Evolutionary conservation across 2,113 vertebrate genomes (phyloP), one percentile per base, ranked within the genome.

Genomic region (Ctenodactylus gundi): DNA sequence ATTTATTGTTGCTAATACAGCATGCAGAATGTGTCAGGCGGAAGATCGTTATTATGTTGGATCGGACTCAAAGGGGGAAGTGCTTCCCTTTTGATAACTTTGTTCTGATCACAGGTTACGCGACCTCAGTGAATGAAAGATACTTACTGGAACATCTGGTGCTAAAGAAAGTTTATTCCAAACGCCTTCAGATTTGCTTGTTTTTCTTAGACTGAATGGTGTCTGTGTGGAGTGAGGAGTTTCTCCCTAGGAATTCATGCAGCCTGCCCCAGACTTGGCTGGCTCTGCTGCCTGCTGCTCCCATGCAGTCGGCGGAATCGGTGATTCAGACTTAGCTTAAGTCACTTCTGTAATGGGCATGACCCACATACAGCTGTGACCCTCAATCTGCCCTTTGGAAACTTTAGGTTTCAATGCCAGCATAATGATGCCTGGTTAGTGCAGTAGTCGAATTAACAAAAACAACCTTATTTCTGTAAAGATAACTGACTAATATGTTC

Each of bases 21-120:
- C n/a, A 44, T 72, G 77, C 18, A 88, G 36, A 88, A 55, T 72
- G 81, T 95, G 75, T 94, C 57, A 8, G 29, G 72, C 93, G 95
- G 95, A 97, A 97, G 57, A 91, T 75, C 58, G 77, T 97, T 96
- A 93, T 58, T 76, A 49, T 88, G 68, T 76, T 97, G 95, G 96
- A 90, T 91, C 64, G 20, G 46, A 68, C 91, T 94, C 95, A 89
- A 86, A 76, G 85, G 75, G 91, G 95, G 93, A 97, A 96, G 78
- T 75, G 44, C 78, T 97, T 93, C 94, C 85, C 75, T 94, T 93
- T 84, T 87, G 85, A 96, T 97, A 81, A 70, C 91, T 96, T 91
- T 76, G 77, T 88, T 85, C 82, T 67, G 12, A 85, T 60, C 41
- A 46, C 23, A 34, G 27, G 46, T 83, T 92, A 94, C 73, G 67